A percentile compares a stretch with the other conserved stretches of the same genome.
Evolutionary conservation across 1,140 invertebrate species (phyloP).

Genomic region (Anastrepha obliqua): DNA sequence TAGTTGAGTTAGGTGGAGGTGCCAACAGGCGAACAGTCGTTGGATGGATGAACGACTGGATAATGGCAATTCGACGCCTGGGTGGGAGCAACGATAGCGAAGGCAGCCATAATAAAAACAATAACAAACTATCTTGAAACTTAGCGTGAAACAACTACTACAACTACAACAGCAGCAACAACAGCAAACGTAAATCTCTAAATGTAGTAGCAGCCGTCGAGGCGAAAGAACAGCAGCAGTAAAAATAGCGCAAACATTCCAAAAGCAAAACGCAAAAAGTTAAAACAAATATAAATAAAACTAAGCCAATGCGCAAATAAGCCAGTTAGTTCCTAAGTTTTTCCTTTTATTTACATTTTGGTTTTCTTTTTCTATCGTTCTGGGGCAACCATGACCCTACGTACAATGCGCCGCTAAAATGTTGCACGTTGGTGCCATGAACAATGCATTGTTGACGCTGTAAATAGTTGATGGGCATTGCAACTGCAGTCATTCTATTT

Average conservation of each 20-base stretch:
- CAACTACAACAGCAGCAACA: not conserved
- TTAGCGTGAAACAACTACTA: not conserved
- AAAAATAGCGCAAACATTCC: not conserved
- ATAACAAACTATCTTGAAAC: no score
- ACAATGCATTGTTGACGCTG: not conserved
- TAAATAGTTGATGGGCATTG: not conserved
- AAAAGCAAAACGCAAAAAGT: not conserved
- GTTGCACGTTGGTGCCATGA: not conserved
- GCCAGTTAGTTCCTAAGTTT: not conserved
- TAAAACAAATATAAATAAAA: conserved; percentile 9
- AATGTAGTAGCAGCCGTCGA: no score
- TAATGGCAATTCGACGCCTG: not conserved
- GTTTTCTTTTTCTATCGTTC: not conserved
- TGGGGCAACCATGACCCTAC: not conserved
- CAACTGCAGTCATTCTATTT: not conserved
- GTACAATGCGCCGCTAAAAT: not conserved
- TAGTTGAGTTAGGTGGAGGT: not conserved
- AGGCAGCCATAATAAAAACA: not conserved
- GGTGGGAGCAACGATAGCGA: not conserved
- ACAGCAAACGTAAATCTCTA: not conserved
- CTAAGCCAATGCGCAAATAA: not conserved
- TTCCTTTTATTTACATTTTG: not conserved
- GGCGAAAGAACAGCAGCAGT: not conserved
- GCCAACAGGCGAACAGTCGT: not conserved
- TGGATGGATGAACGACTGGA: not conserved